These are phyloP conservation scores for Paramormyrops kingsleyae DNA, from an alignment of 2,113 vertebrate genomes.

Conservation along the genomic window DNA sequence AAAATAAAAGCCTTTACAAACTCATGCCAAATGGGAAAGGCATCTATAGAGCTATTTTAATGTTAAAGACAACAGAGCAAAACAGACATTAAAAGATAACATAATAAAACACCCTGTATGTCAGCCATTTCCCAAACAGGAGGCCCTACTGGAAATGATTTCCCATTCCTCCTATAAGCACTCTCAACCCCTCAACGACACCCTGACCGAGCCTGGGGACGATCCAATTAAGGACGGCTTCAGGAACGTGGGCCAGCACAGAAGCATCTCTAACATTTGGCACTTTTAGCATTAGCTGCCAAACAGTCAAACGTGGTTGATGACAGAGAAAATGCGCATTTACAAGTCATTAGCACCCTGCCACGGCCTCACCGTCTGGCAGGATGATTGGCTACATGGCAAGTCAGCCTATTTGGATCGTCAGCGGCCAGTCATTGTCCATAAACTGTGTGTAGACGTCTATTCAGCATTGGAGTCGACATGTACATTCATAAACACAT, in stretches of 20 bases:
- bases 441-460: background rate
- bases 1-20: background rate
- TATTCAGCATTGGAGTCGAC: background rate
- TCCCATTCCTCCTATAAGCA: background rate
- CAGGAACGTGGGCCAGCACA: background rate
- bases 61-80: background rate
- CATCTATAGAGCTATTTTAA: background rate
- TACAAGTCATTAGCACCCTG: background rate
- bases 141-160: background rate
- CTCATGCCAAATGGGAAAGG: conserved; percentile 12
- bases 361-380: background rate
- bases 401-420: background rate
- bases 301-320: background rate
- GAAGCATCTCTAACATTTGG: conserved; percentile 5
- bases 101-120: background rate
- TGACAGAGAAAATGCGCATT: conserved; percentile 6
- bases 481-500: background rate
- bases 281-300: background rate
- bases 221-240: background rate
- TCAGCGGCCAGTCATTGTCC: background rate
- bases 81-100: background rate
- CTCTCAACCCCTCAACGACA: background rate
- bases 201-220: background rate
- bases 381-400: background rate
- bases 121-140: background rate